Percentiles rank a stretch among this genome's conserved stretches.
phyloP scores from a whole-genome alignment of 1,140 invertebrate species.

The Pollicipes pollicipes region DNA sequence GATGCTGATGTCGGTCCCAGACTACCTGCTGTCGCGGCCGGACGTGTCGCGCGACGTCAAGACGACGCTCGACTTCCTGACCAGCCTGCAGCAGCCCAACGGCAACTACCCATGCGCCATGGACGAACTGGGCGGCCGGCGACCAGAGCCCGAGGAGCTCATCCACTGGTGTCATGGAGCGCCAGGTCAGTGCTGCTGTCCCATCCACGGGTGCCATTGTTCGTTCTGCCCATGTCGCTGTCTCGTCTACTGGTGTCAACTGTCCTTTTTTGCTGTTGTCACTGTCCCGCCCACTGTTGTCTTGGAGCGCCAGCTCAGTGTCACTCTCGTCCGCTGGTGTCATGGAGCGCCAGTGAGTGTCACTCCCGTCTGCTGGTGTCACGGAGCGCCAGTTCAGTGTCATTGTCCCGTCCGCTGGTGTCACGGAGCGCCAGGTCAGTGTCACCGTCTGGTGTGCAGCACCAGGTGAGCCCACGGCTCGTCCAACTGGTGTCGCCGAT shows the following conservation, averaged over 20 bases:
- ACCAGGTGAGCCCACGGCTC: too few relatives aligned
- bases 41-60: constrained; percentile 26
- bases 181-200: constrained; percentile 30
- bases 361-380: too few relatives aligned
- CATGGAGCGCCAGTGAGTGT: too few relatives aligned
- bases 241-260: too few relatives aligned
- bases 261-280: too few relatives aligned
- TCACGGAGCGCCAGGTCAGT: constrained; percentile 54
- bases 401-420: constrained; percentile 80
- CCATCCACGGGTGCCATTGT: background rate
- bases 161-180: constrained; percentile 82
- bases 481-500: too few relatives aligned
- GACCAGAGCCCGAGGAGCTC: constrained; percentile 37
- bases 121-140: constrained; percentile 40
- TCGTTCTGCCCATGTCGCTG: background rate
- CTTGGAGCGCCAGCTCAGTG: too few relatives aligned
- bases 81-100: constrained; percentile 39
- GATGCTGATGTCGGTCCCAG: constrained; percentile 40
- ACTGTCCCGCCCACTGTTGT: too few relatives aligned
- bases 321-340: too few relatives aligned
- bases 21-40: constrained; percentile 30
- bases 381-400: too few relatives aligned
- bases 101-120: constrained; percentile 61
- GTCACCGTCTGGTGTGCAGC: background rate
- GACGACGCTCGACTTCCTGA: constrained; percentile 38